phyloP scores from a whole-genome alignment of 2,888 invertebrate genomes.

The Drosophila nr. fundita region DNA sequence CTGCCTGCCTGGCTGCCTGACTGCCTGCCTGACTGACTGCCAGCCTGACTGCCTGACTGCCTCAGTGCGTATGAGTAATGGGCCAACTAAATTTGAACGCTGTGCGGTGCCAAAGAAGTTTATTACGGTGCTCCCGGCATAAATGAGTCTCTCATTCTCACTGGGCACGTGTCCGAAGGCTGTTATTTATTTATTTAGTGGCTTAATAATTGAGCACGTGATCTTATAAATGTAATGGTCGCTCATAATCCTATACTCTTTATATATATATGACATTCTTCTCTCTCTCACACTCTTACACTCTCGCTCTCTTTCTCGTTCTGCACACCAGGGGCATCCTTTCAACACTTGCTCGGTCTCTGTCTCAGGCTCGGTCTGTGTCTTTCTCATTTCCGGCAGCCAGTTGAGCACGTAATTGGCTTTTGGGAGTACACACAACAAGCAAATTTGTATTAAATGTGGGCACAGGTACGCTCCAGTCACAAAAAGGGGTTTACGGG shows the following conservation, averaged over 20 bases:
- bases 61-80: conserved; percentile 74
- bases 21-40: not conserved
- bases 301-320: not conserved
- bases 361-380: not conserved
- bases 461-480: conserved; percentile 44
- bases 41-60: no score
- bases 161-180: conserved; percentile 66
- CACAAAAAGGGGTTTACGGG: conserved; percentile 72
- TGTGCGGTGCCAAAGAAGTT: conserved; percentile 24
- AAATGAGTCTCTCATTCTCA: conserved; percentile 9
- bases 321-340: not conserved
- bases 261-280: not conserved
- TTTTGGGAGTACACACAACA: conserved; percentile 72
- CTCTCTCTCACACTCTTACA: not conserved
- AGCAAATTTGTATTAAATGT: conserved; percentile 75
- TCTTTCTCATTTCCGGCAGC: conserved; percentile 36
- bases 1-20: not conserved
- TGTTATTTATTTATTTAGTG: conserved; percentile 79
- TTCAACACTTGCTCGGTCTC: not conserved
- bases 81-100: conserved; percentile 42
- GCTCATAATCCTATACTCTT: conserved; percentile 41
- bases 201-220: conserved; percentile 80
- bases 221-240: conserved; percentile 74
- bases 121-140: conserved; percentile 31
- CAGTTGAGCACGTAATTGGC: conserved; percentile 77